These are phyloP conservation scores for Champsocephalus gunnari DNA, from an alignment of 2,797 vertebrate genomes.

Conservation along the genomic window DNA sequence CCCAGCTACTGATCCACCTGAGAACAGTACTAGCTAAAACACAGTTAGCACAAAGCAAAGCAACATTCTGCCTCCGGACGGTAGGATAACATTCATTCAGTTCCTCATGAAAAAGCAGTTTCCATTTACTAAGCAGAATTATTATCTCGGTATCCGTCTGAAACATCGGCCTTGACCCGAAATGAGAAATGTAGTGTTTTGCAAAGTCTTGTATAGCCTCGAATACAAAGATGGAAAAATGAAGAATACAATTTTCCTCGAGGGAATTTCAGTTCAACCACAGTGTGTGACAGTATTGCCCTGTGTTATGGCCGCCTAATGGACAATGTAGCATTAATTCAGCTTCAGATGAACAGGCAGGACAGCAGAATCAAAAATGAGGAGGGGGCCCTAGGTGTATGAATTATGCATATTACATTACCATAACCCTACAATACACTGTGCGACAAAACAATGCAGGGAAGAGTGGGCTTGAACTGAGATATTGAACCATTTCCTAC, in stretches of 20 bases:
- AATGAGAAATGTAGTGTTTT: constrained; percentile 72
- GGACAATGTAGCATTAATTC: constrained; percentile 89
- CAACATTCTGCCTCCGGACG: constrained; percentile 27
- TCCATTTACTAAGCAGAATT: constrained; percentile 66
- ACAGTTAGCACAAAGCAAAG: constrained; percentile 54
- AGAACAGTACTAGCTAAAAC: constrained; percentile 66
- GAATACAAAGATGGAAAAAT: constrained; percentile 71
- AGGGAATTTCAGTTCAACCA: constrained; percentile 81
- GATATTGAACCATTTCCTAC: constrained; percentile 96
- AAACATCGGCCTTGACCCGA: constrained; percentile 49
- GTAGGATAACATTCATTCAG: constrained; percentile 20
- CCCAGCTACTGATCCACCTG: constrained; percentile 72
- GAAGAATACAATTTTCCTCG: constrained; percentile 72
- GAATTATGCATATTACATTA: constrained; percentile 95
- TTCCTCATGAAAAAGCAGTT: constrained; percentile 39
- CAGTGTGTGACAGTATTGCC: constrained; percentile 83
- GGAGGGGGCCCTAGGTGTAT: constrained; percentile 86
- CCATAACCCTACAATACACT: constrained; percentile 86
- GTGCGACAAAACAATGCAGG: constrained; percentile 85
- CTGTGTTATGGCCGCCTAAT: constrained; percentile 88
- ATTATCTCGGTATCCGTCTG: constrained; percentile 50
- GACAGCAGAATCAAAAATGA: constrained; percentile 87
- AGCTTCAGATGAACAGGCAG: constrained; percentile 91
- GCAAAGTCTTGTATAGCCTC: constrained; percentile 61
- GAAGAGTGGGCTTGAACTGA: constrained; percentile 89